These are phyloP conservation scores for Liopterus haemorrhoidalis DNA, from an alignment of 2,888 invertebrate species.

Conservation along the genomic window DNA sequence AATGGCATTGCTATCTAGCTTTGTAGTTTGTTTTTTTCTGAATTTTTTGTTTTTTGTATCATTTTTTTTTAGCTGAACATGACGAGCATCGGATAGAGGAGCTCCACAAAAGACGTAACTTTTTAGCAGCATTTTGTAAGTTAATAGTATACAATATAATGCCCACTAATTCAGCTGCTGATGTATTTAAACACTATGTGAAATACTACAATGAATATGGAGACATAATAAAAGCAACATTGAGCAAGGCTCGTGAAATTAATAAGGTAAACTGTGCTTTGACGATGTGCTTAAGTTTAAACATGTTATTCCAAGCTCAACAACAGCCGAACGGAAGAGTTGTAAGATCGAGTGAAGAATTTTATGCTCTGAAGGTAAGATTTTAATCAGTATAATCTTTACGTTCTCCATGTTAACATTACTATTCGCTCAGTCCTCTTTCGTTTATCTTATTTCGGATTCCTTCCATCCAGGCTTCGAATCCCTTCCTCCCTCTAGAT, in stretches of 20 bases:
- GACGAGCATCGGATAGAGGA: slow-evolving; percentile 97
- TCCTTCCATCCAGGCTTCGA: too few species aligned
- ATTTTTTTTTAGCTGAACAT: slow-evolving; percentile 82
- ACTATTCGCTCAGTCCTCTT: too few species aligned
- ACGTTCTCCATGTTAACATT: neutral
- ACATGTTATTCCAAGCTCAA: slow-evolving; percentile 76
- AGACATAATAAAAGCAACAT: slow-evolving; percentile 94
- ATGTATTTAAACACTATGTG: slow-evolving; percentile 95
- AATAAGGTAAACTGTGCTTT: slow-evolving; percentile 94
- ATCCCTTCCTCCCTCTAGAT: too few species aligned
- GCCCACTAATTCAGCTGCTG: slow-evolving; percentile 84
- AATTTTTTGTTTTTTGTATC: slow-evolving; percentile 22
- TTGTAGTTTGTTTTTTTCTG: slow-evolving; percentile 1
- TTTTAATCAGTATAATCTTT: slow-evolving; percentile 29
- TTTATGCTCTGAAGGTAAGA: slow-evolving; percentile 77
- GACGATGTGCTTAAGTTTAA: slow-evolving; percentile 88
- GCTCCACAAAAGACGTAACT: slow-evolving; percentile 90
- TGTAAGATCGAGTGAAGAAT: slow-evolving; percentile 59
- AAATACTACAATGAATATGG: slow-evolving; percentile 98
- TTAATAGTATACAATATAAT: slow-evolving; percentile 95
- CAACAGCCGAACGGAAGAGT: slow-evolving; percentile 42
- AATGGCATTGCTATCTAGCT: neutral
- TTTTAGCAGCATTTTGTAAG: slow-evolving; percentile 95
- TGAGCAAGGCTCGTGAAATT: slow-evolving; percentile 95
- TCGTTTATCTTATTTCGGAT: too few species aligned